phyloP scores from a whole-genome alignment of 2,888 invertebrate genomes.

The Camponotus fellah region DNA sequence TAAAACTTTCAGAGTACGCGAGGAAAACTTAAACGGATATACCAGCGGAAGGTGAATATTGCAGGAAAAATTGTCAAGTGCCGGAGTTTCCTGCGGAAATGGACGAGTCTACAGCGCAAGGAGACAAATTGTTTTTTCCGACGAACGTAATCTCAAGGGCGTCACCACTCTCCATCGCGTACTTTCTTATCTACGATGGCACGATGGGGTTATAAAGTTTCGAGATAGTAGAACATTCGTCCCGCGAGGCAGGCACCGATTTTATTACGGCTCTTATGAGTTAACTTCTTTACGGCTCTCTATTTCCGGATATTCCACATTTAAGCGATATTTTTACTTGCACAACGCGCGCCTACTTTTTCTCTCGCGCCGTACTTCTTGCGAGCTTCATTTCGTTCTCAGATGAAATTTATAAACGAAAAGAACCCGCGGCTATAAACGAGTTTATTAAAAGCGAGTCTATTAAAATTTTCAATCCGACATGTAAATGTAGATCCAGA shows the following conservation, averaged over 20 bases:
- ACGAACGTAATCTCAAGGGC: slow-evolving; percentile 8
- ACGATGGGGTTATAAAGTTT: slow-evolving; percentile 34
- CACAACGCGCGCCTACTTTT: neutral
- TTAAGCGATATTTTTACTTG: slow-evolving; percentile 34
- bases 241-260: slow-evolving; percentile 9
- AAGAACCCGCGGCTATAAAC: neutral
- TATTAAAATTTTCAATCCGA: neutral
- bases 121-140: neutral
- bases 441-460: neutral
- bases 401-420: neutral
- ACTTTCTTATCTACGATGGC: slow-evolving; percentile 35
- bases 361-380: neutral
- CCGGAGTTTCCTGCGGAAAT: slow-evolving; percentile 3
- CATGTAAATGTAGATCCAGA: neutral
- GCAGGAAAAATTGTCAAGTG: slow-evolving; percentile 1
- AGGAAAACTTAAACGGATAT: neutral
- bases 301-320: slow-evolving; percentile 13
- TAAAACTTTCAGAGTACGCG: neutral
- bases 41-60: neutral
- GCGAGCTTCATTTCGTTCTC: neutral
- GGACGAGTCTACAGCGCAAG: neutral
- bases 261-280: slow-evolving; percentile 31
- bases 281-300: slow-evolving; percentile 33
- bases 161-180: slow-evolving; percentile 2
- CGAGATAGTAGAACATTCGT: slow-evolving; percentile 24